phyloP scores from a whole-genome alignment of 1,140 invertebrate species.

The Drosophila albomicans region DNA sequence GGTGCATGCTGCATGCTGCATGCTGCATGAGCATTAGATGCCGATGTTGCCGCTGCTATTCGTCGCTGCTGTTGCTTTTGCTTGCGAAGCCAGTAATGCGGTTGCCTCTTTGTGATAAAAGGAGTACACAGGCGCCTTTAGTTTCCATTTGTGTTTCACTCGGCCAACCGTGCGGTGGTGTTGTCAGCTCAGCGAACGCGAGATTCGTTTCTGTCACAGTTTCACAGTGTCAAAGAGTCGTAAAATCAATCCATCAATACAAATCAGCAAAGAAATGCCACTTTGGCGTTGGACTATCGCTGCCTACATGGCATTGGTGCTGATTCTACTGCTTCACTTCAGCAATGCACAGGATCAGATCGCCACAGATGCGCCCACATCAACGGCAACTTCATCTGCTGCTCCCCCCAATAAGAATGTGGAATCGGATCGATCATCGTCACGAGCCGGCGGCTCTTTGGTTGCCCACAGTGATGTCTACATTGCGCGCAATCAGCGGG shows the following conservation, averaged over 20 bases:
- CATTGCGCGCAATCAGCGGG: conserved; percentile 69
- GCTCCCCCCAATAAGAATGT: not conserved
- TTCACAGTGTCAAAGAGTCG: not conserved
- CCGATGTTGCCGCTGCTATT: conserved; percentile 5
- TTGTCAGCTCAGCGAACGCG: conserved; percentile 3
- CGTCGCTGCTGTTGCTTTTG: conserved; percentile 12
- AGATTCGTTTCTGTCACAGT: not conserved
- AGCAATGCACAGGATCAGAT: conserved; percentile 33
- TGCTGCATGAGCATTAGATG: conserved; percentile 64
- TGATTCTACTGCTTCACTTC: conserved; percentile 60
- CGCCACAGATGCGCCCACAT: conserved; percentile 2
- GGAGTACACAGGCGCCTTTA: conserved; percentile 57
- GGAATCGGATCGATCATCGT: conserved; percentile 10
- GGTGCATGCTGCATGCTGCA: conserved; percentile 54
- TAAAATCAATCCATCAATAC: not conserved
- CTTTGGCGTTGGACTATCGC: conserved; percentile 39
- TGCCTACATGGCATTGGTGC: conserved; percentile 50
- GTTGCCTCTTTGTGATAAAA: conserved; percentile 65
- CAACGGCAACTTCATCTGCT: not conserved
- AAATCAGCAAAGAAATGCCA: conserved; percentile 16
- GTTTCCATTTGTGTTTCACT: conserved; percentile 75
- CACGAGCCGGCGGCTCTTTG: conserved; percentile 30
- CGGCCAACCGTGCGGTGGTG: conserved; percentile 64
- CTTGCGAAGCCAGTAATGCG: conserved; percentile 31
- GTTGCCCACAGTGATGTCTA: conserved; percentile 62